Evolutionary conservation across 2,888 invertebrate species (phyloP).

Genomic region (Oscheius sp.): DNA sequence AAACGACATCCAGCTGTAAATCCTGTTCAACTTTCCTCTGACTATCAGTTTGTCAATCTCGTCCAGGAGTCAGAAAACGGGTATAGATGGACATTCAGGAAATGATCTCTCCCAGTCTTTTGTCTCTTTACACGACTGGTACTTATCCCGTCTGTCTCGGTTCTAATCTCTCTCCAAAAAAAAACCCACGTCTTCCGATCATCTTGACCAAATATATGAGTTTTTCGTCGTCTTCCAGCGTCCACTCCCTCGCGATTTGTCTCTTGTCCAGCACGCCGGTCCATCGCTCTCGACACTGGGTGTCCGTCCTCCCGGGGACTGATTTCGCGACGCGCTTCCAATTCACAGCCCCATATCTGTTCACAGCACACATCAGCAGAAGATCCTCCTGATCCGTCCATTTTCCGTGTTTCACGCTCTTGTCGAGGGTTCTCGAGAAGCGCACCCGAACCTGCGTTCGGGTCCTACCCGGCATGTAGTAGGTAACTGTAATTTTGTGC

Average conservation of each 20-base stretch:
- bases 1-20: no score
- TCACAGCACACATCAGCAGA: constrained; percentile 60
- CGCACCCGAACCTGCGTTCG: constrained; percentile 60
- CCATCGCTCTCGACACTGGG: constrained; percentile 74
- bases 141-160: no score
- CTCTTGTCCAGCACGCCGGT: constrained; percentile 56
- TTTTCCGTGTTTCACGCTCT: constrained; percentile 59
- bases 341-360: constrained; percentile 56
- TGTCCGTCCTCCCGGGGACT: constrained; percentile 71
- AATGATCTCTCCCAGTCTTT: no score
- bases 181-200: constrained; percentile 76
- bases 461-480: constrained; percentile 66
- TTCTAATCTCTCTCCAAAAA: background rate
- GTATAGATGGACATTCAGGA: no score
- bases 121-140: no score
- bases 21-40: no score
- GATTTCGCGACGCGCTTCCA: constrained; percentile 67
- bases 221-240: constrained; percentile 80
- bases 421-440: constrained; percentile 60
- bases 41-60: no score
- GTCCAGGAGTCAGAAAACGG: no score
- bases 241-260: constrained; percentile 77
- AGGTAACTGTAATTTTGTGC: constrained; percentile 52
- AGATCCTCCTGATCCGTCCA: constrained; percentile 70
- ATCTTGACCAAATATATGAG: constrained; percentile 80